These are phyloP conservation scores for Ecliptopera silaceata DNA, from an alignment of 2,888 invertebrate genomes.

Conservation along the genomic window DNA sequence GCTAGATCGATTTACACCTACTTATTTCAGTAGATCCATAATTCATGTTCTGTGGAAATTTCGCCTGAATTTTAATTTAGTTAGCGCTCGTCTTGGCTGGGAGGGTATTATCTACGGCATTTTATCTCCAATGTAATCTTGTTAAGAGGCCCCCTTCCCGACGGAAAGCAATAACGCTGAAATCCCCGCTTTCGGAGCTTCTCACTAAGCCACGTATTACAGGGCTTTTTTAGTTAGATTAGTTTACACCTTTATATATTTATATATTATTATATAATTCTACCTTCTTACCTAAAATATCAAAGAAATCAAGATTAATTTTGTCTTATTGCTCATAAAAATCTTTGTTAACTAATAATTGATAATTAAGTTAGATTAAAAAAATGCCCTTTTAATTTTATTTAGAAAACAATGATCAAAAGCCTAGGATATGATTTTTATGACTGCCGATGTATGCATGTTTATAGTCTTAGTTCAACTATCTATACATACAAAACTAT, in stretches of 20 bases:
- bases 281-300: background rate
- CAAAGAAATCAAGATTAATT: too few relatives aligned
- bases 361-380: too few relatives aligned
- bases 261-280: too few relatives aligned
- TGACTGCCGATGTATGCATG: too few relatives aligned
- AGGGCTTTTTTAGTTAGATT: conserved; percentile 64
- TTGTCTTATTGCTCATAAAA: too few relatives aligned
- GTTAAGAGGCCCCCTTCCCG: conserved; percentile 70
- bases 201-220: conserved; percentile 72
- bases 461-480: too few relatives aligned
- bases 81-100: conserved; percentile 73
- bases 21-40: background rate
- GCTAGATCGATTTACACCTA: background rate
- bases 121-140: conserved; percentile 82
- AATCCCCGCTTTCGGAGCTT: conserved; percentile 78
- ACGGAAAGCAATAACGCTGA: conserved; percentile 72
- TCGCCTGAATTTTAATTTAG: conserved; percentile 72
- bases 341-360: too few relatives aligned
- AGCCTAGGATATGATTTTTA: too few relatives aligned
- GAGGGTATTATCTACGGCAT: conserved; percentile 75
- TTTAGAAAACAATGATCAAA: too few relatives aligned
- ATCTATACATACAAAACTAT: too few relatives aligned
- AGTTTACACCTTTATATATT: conserved; percentile 36
- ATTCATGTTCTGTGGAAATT: conserved; percentile 10
- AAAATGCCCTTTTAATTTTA: too few relatives aligned